These are phyloP conservation scores for Eufriesea mexicana DNA, from an alignment of 1,140 invertebrate species.

Conservation along the genomic window DNA sequence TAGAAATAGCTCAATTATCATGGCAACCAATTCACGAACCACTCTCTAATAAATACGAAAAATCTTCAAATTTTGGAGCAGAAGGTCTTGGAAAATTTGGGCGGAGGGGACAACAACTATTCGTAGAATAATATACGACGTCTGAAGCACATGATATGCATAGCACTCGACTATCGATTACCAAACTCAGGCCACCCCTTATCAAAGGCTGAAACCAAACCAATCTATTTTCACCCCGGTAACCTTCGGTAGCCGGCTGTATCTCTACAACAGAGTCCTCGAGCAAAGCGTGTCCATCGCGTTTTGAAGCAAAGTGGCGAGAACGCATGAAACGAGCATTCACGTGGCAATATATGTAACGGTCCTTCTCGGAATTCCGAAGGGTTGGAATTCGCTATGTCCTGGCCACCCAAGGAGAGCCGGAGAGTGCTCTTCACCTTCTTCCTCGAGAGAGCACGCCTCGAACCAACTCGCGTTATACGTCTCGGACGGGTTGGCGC, in stretches of 20 bases:
- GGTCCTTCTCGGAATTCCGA: constrained; percentile 61
- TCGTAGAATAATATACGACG: no score
- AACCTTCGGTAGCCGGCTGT: not conserved
- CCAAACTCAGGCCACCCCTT: not conserved
- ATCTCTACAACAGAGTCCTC: not conserved
- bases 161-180: not conserved
- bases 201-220: not conserved
- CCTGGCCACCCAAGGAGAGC: constrained; percentile 61
- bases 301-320: constrained; percentile 22
- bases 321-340: constrained; percentile 29
- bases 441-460: not conserved
- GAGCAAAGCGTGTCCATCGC: not conserved
- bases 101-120: no score
- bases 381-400: constrained; percentile 62
- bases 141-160: not conserved
- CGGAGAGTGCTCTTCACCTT: constrained; percentile 16
- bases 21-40: no score
- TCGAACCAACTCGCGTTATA: not conserved
- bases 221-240: not conserved
- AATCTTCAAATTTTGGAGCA: no score
- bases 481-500: constrained; percentile 47
- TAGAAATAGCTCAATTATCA: no score
- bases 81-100: no score
- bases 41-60: no score
- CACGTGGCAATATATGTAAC: constrained; percentile 60